phyloP scores from a whole-genome alignment of 2,888 invertebrate genomes.

The Agrypnus murinus region DNA sequence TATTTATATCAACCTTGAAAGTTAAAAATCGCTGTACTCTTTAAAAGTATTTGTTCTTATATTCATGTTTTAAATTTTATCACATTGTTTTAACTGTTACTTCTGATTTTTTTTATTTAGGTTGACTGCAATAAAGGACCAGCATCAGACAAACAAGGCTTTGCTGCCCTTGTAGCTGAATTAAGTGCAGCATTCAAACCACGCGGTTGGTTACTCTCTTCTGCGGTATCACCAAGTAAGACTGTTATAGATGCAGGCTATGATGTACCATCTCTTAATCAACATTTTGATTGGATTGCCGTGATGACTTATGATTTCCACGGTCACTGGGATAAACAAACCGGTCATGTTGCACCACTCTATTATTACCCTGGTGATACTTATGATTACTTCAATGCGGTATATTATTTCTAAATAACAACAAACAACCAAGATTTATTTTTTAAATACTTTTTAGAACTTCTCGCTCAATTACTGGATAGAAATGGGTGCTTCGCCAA shows the following conservation, averaged over 20 bases:
- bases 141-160: slow-evolving; percentile 79
- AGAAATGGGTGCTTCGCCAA: slow-evolving; percentile 77
- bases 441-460: slow-evolving; percentile 71
- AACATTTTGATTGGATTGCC: slow-evolving; percentile 85
- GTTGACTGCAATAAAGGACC: slow-evolving; percentile 78
- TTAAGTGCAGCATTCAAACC: slow-evolving; percentile 78
- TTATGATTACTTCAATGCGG: slow-evolving; percentile 80
- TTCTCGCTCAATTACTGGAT: slow-evolving; percentile 84
- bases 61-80: too few species aligned
- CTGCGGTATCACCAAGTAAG: slow-evolving; percentile 83
- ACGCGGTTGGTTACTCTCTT: slow-evolving; percentile 78
- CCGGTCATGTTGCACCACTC: slow-evolving; percentile 84
- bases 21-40: too few species aligned
- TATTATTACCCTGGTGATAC: slow-evolving; percentile 78
- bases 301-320: slow-evolving; percentile 90
- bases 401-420: slow-evolving; percentile 73
- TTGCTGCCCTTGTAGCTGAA: slow-evolving; percentile 79
- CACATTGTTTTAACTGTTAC: too few species aligned
- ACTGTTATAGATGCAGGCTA: slow-evolving; percentile 83
- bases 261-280: slow-evolving; percentile 78
- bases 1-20: too few species aligned
- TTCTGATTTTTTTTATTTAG: too few species aligned
- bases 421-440: neutral
- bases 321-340: slow-evolving; percentile 83
- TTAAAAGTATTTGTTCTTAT: too few species aligned